Conservation (phyloP, 2,888 invertebrate genomes). For the Tenodera sinensis region DNA sequence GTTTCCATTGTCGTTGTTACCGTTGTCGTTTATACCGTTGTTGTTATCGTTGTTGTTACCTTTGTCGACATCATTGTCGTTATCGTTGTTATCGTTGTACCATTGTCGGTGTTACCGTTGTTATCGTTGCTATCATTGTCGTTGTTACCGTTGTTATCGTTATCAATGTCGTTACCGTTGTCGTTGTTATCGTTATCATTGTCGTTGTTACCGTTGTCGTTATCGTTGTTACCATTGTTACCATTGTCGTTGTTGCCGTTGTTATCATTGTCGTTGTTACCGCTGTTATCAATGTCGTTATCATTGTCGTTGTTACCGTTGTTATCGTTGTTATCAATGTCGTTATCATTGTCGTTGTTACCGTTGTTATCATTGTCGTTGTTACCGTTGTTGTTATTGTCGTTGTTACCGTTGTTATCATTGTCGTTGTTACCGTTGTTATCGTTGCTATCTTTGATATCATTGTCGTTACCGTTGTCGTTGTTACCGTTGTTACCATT, state of each 20-base stretch:
- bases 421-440: neutral
- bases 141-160: neutral
- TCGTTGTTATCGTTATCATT: neutral
- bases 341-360: neutral
- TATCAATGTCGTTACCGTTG: neutral
- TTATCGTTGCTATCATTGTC: neutral
- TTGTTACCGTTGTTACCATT: neutral
- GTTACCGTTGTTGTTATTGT: no score
- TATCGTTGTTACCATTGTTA: neutral
- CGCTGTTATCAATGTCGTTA: neutral
- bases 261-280: no score
- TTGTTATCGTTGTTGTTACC: no score
- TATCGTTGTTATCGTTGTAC: no score
- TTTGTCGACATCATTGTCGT: no score
- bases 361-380: neutral
- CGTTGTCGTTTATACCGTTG: no score
- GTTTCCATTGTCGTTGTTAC: no score
- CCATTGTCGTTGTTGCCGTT: neutral
- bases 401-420: no score
- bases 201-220: neutral
- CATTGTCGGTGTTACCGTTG: no score
- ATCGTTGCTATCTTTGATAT: neutral
- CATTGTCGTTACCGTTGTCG: neutral
- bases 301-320: neutral
- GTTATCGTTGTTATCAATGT: neutral